Evolutionary conservation across 2,797 vertebrate genomes (phyloP).

Genomic region (Xenopus petersii): DNA sequence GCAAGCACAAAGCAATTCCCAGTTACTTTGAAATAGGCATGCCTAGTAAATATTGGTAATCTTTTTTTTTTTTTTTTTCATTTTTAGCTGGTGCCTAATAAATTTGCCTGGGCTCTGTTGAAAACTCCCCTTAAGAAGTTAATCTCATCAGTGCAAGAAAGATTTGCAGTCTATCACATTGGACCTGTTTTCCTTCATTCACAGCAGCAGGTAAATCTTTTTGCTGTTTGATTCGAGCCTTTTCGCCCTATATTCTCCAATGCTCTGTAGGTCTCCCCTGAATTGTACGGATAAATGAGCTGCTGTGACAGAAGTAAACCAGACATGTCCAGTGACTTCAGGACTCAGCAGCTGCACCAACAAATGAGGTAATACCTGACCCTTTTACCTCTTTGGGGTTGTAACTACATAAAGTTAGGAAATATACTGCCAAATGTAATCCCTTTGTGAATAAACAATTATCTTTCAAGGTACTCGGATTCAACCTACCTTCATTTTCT

Average conservation of each 20-base stretch:
- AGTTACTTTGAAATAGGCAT: no score
- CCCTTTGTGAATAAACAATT: conserved; percentile 32
- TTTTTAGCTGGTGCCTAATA: conserved; percentile 2
- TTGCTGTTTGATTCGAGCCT: conserved; percentile 27
- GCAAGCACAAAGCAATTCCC: no score
- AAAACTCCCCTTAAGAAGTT: conserved; percentile 41
- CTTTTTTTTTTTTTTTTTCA: conserved; percentile 21
- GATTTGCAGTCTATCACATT: conserved; percentile 34
- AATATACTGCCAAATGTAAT: conserved; percentile 14
- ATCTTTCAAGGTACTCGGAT: conserved; percentile 27
- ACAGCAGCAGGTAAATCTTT: conserved; percentile 44
- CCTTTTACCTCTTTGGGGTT: conserved; percentile 23
- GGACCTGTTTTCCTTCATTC: conserved; percentile 43
- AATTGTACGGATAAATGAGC: conserved; percentile 40
- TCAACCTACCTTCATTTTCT: conserved; percentile 29
- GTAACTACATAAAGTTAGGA: conserved; percentile 25
- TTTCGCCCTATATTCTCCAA: conserved; percentile 27
- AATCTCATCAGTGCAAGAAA: conserved; percentile 44
- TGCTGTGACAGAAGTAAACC: conserved; percentile 47
- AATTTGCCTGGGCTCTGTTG: conserved; percentile 18
- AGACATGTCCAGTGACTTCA: conserved; percentile 50
- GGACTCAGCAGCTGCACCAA: conserved; percentile 46
- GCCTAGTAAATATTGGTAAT: neutral
- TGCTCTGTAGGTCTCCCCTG: conserved; percentile 25
- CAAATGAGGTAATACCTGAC: conserved; percentile 44